phyloP scores from a whole-genome alignment of 92 coral and sea anemone genomes.

The Porites lobata region DNA sequence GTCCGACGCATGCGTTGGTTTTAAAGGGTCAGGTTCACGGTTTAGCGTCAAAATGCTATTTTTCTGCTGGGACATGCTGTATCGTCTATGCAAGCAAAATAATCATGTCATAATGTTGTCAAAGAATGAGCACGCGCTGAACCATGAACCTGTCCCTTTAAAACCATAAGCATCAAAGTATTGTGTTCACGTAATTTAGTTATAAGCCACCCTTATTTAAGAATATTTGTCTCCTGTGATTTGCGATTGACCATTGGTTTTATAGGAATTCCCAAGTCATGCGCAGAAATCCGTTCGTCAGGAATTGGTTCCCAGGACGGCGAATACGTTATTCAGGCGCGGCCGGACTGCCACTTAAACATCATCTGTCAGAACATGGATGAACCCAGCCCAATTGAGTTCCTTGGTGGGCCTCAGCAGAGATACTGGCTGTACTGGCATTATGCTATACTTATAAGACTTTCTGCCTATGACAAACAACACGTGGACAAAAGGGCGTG shows the following conservation, averaged over 20 bases:
- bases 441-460: conserved; percentile 85
- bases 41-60: too few species aligned
- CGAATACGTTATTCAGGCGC: conserved; percentile 89
- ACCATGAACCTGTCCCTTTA: too few species aligned
- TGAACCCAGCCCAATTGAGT: conserved; percentile 90
- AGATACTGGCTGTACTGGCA: conserved; percentile 94
- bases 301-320: conserved; percentile 94
- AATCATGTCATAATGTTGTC: too few species aligned
- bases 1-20: too few species aligned
- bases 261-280: conserved; percentile 89
- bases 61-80: too few species aligned
- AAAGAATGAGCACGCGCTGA: too few species aligned
- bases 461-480: conserved; percentile 86
- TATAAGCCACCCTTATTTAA: not conserved
- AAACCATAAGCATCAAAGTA: too few species aligned
- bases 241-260: not conserved
- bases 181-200: not conserved
- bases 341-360: conserved; percentile 88
- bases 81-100: too few species aligned
- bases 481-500: conserved; percentile 85
- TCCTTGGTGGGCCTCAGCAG: conserved; percentile 94
- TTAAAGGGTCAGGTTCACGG: too few species aligned
- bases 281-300: conserved; percentile 86
- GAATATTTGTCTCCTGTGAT: not conserved
- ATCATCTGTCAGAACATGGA: conserved; percentile 97